Percentiles rank a stretch among this genome's conserved stretches.
Evolutionary conservation across 2,888 invertebrate species (phyloP).

Genomic region (Yponomeuta malinellus): DNA sequence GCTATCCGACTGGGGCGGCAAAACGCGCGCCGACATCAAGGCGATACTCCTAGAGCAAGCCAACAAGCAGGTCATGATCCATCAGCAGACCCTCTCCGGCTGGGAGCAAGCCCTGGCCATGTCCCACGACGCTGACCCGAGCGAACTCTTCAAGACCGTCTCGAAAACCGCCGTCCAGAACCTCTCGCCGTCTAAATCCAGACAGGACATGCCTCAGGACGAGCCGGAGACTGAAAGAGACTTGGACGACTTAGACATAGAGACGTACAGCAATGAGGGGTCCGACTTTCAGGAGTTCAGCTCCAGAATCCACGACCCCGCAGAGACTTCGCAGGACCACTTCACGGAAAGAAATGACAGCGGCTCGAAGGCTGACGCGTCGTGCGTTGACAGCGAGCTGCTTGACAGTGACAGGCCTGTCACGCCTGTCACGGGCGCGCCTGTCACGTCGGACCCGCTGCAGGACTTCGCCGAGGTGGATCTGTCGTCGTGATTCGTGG

Average conservation of each 20-base stretch:
- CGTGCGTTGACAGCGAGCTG: background rate
- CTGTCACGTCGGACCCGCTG: conserved; percentile 14
- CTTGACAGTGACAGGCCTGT: background rate
- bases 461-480: conserved; percentile 50
- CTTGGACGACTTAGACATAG: conserved; percentile 39
- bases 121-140: conserved; percentile 40
- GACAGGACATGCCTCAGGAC: conserved; percentile 18
- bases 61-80: conserved; percentile 43
- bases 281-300: conserved; percentile 22
- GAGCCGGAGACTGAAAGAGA: conserved; percentile 40
- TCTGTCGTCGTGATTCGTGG: conserved; percentile 47
- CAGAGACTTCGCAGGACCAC: no score
- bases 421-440: background rate
- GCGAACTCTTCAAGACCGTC: conserved; percentile 59
- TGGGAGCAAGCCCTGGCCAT: conserved; percentile 57
- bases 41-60: conserved; percentile 49
- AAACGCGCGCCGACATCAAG: conserved; percentile 51
- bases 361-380: background rate
- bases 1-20: conserved; percentile 57
- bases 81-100: conserved; percentile 39
- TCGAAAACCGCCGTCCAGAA: conserved; percentile 59
- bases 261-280: conserved; percentile 33
- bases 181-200: conserved; percentile 47
- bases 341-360: background rate
- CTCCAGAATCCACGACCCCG: background rate